Conservation (phyloP, 1,140 invertebrate genomes). For the Chelonus insularis region DNA sequence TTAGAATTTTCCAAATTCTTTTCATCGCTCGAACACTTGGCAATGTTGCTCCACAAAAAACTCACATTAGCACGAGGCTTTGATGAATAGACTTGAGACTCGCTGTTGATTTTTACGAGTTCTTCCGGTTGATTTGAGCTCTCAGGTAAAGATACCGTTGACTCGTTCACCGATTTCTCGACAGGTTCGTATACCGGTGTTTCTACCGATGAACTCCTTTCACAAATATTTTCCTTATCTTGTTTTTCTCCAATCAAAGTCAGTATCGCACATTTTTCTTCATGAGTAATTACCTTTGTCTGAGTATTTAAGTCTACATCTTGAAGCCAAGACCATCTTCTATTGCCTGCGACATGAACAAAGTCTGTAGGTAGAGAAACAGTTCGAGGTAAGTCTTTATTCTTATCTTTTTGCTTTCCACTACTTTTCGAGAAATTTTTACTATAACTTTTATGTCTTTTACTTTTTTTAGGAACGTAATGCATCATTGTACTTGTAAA, state of each 20-base stretch:
- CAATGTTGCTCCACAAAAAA: slow-evolving; percentile 46
- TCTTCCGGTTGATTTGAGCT: neutral
- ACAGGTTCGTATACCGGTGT: slow-evolving; percentile 1
- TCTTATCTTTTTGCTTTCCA: slow-evolving; percentile 27
- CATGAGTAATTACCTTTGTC: slow-evolving; percentile 43
- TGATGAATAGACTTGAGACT: neutral
- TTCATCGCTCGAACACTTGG: neutral
- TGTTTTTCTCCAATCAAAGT: slow-evolving; percentile 14
- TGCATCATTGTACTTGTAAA: slow-evolving; percentile 45
- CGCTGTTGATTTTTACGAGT: neutral
- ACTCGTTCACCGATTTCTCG: neutral
- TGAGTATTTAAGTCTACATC: slow-evolving; percentile 1
- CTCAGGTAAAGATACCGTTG: neutral
- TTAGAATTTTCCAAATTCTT: slow-evolving; percentile 17
- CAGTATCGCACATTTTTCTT: slow-evolving; percentile 43
- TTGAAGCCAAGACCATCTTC: slow-evolving; percentile 25
- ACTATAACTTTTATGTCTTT: slow-evolving; percentile 24
- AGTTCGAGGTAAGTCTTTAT: slow-evolving; percentile 25
- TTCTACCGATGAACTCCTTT: slow-evolving; percentile 6
- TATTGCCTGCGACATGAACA: slow-evolving; percentile 51
- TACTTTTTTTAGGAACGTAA: slow-evolving; percentile 39
- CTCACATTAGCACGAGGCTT: slow-evolving; percentile 39
- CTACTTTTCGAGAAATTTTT: slow-evolving; percentile 26
- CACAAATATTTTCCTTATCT: neutral
- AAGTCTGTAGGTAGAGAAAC: slow-evolving; percentile 51